phyloP scores from a whole-genome alignment of 2,797 vertebrate genomes.

The Catamblyrhynchus diadema region DNA sequence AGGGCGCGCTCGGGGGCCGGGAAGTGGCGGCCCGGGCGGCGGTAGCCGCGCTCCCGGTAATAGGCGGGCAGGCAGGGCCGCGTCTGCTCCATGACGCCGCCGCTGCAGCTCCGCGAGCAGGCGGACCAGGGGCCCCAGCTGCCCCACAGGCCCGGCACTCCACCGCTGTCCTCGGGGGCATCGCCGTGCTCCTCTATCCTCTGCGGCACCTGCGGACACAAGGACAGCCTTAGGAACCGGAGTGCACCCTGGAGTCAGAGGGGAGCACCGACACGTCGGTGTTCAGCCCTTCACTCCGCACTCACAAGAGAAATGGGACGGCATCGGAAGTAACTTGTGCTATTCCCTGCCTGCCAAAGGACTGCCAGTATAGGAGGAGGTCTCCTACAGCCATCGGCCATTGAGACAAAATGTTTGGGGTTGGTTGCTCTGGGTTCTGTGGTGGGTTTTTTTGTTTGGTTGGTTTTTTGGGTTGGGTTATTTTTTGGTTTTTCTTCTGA shows the following conservation, averaged over 20 bases:
- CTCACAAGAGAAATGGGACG: background rate
- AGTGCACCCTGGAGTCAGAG: rapidly evolving
- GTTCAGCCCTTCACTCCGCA: background rate
- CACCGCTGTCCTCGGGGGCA: slow-evolving; percentile 61
- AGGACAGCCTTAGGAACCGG: background rate
- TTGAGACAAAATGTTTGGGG: background rate
- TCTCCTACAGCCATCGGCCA: background rate
- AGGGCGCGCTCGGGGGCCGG: slow-evolving; percentile 29
- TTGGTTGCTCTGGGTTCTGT: background rate
- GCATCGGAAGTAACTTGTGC: rapidly evolving
- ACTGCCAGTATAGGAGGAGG: background rate
- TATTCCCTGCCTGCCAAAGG: background rate
- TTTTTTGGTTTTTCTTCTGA: background rate
- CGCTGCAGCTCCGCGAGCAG: slow-evolving; percentile 89
- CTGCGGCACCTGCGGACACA: slow-evolving; percentile 81
- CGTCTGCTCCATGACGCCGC: slow-evolving; percentile 88
- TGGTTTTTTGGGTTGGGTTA: background rate
- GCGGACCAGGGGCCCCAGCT: slow-evolving; percentile 89
- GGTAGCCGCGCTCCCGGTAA: slow-evolving; percentile 41
- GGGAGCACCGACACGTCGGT: rapidly evolving
- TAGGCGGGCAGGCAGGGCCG: slow-evolving; percentile 85
- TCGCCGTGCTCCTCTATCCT: slow-evolving; percentile 77
- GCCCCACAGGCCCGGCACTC: slow-evolving; percentile 83
- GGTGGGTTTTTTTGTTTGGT: no score
- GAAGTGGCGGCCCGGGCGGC: slow-evolving; percentile 33